Percentiles rank a stretch among this genome's conserved stretches.
Evolutionary conservation across 2,888 invertebrate genomes (phyloP).

Genomic region (Apoderus coryli): DNA sequence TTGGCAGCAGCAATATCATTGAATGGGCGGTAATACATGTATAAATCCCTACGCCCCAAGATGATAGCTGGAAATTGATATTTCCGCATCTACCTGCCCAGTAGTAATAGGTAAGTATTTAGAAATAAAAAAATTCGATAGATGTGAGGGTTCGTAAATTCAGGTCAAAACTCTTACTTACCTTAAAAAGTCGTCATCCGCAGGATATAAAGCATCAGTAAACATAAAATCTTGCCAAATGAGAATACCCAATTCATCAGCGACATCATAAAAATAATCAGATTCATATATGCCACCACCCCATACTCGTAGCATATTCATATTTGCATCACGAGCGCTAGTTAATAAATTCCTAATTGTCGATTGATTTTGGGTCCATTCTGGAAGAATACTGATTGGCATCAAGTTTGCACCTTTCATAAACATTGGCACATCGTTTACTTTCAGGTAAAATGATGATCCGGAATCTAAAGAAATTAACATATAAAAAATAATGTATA

Average conservation of each 20-base stretch:
- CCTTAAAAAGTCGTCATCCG: constrained; percentile 51
- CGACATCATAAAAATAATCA: constrained; percentile 73
- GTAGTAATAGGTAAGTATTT: too few relatives aligned
- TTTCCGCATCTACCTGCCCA: too few relatives aligned
- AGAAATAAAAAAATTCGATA: too few relatives aligned
- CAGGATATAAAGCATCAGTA: constrained; percentile 90
- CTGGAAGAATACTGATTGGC: constrained; percentile 73
- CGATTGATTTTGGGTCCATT: constrained; percentile 42
- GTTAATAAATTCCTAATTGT: constrained; percentile 48
- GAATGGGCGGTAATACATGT: too few relatives aligned
- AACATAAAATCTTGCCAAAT: constrained; percentile 99
- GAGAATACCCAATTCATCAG: constrained; percentile 79
- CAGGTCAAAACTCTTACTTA: too few relatives aligned
- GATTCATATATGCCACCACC: constrained; percentile 96
- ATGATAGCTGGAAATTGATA: too few relatives aligned
- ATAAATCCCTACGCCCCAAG: too few relatives aligned
- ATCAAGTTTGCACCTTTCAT: constrained; percentile 94
- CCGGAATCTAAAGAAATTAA: constrained; percentile 35
- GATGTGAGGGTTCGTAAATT: too few relatives aligned
- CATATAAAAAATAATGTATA: too few relatives aligned
- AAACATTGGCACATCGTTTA: constrained; percentile 76
- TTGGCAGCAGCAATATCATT: too few relatives aligned
- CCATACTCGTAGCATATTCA: constrained; percentile 95
- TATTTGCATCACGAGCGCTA: constrained; percentile 61
- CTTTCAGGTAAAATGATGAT: constrained; percentile 68